phyloP scores from a whole-genome alignment of 2,113 vertebrate genomes.

The Pseudopodoces humilis region DNA sequence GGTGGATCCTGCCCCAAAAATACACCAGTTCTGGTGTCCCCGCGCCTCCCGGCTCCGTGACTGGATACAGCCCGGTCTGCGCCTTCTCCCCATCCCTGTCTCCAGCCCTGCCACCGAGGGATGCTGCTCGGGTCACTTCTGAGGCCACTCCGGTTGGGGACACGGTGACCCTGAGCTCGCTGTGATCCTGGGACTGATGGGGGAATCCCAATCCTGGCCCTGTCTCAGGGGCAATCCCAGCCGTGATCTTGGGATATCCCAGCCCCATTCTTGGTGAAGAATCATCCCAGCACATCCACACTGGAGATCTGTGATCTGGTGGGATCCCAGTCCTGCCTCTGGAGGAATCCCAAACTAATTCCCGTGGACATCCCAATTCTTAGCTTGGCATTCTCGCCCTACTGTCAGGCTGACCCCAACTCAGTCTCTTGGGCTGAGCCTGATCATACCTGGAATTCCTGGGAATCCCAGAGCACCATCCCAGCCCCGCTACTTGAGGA shows the following conservation, averaged over 20 bases:
- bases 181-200: background rate
- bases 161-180: background rate
- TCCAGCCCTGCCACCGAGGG: background rate
- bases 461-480: too few relatives aligned
- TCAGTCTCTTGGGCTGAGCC: background rate
- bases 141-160: background rate
- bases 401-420: background rate
- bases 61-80: fast-evolving
- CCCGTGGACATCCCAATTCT: fast-evolving
- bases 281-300: background rate
- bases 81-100: too few relatives aligned
- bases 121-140: fast-evolving
- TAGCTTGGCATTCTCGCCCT: fast-evolving
- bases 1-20: slow-evolving; percentile 47
- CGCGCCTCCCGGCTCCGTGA: background rate
- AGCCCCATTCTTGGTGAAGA: background rate
- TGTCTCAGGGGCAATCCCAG: background rate
- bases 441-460: too few relatives aligned
- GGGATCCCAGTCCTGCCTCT: background rate
- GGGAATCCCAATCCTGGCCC: background rate
- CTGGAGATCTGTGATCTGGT: background rate
- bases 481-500: background rate
- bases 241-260: fast-evolving
- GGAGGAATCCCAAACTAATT: background rate
- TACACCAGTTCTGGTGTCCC: background rate